Evolutionary conservation across 2,113 vertebrate species (phyloP).

Genomic region (Nyctereutes procyonoides): DNA sequence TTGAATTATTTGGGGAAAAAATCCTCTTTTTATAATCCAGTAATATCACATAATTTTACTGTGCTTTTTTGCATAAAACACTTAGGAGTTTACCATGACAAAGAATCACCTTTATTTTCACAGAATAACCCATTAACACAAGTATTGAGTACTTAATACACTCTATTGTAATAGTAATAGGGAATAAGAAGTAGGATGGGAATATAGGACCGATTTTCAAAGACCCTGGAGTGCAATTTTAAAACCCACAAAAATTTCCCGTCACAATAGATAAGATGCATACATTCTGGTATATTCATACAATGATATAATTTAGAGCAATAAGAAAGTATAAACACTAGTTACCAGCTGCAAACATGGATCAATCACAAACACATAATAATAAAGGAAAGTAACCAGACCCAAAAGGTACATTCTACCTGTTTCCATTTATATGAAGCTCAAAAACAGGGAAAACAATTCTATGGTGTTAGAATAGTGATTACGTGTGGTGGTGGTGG

Average conservation of each 20-base stretch:
- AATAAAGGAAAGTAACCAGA: conserved; percentile 2
- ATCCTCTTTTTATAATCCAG: conserved; percentile 23
- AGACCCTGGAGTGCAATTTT: not conserved
- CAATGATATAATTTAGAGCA: not conserved
- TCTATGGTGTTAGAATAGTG: not conserved
- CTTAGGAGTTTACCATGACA: not conserved
- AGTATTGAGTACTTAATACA: not conserved
- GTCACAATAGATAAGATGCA: not conserved
- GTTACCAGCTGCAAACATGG: not conserved
- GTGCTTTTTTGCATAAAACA: conserved; percentile 48
- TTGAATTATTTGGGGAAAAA: conserved; percentile 24
- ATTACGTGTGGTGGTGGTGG: not conserved
- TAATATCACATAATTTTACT: conserved; percentile 50
- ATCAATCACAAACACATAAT: not conserved
- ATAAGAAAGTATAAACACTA: not conserved
- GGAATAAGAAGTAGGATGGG: not conserved
- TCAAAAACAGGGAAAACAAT: not conserved
- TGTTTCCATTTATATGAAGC: not conserved
- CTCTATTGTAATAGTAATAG: not conserved
- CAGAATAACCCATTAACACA: not conserved
- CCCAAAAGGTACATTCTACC: not conserved
- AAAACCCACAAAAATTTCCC: not conserved
- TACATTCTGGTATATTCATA: not conserved
- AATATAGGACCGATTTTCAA: not conserved
- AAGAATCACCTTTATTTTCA: conserved; percentile 15